Evolutionary conservation across 2,888 invertebrate genomes (phyloP), one percentile per base, ranked within the genome.

Genomic region (Cordilura impudica): DNA sequence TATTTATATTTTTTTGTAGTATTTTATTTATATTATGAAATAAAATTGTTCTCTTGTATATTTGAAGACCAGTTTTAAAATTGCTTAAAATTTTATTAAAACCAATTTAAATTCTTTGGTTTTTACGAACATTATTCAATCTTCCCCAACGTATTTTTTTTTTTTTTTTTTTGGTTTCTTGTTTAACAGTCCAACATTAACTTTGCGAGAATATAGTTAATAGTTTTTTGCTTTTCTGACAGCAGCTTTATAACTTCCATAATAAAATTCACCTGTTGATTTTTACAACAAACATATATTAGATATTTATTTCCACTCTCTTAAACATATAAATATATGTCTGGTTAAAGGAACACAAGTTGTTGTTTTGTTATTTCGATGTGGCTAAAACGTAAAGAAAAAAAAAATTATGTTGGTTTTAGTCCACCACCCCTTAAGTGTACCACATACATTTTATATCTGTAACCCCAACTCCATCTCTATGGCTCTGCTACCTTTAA

Each of bases 271-370:
- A 39, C 35, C 35, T 39, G 35, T 39, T 39, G 35, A 39, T n/a
- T 39, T 39, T n/a, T 39, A 39, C 35, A n/a, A 4, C n/a, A 39
- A 39, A 39, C n/a, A n/a, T n/a, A 39, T 3, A 63, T 63, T 63
- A 63, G 51, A 63, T 12, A 63, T 63, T 51, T 49, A 63, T 63
- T n/a, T 31, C 31, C 61, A 26, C 5, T 49, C 35, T 49, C 31
- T 21, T 19, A 51, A 19, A 49, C n/a, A 63, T 14, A 29, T 26
- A 16, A 61, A 29, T n/a, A n/a, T n/a, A 49, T 29, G 23, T 31
- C 47, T 14, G 14, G 31, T 45, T 18, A 12, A 18, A n/a, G n/a
- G n/a, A 39, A 39, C 35, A 39, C 12, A 39, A 2, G 31, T 4
- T 39, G 31, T 4, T 39, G 35, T 39, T 39, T n/a, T 10, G 35